Conservation (phyloP, 2,797 vertebrate genomes). For the Odontamblyopus lacepedii region DNA sequence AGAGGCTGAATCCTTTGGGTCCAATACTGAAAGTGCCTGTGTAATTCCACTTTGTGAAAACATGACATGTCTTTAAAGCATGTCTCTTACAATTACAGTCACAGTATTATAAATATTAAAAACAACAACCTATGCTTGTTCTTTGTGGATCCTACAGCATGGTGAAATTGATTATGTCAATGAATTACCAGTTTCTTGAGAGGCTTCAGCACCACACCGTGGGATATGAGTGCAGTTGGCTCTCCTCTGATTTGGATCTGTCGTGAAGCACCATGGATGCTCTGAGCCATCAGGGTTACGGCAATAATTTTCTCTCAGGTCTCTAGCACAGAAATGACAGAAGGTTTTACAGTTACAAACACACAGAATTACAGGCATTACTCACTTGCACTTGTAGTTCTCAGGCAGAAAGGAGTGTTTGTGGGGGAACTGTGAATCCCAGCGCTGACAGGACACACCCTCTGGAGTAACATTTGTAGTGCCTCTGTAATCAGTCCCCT, state of each 20-base stretch:
- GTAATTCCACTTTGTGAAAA: slow-evolving; percentile 40
- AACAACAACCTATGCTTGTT: neutral
- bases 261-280: slow-evolving; percentile 97
- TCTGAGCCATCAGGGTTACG: slow-evolving; percentile 94
- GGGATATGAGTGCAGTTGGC: slow-evolving; percentile 95
- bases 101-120: slow-evolving; percentile 13
- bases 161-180: neutral
- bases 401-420: slow-evolving; percentile 89
- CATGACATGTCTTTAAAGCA: slow-evolving; percentile 38
- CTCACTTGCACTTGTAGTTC: slow-evolving; percentile 99
- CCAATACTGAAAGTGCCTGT: slow-evolving; percentile 41
- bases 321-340: slow-evolving; percentile 73
- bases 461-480: slow-evolving; percentile 86
- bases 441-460: slow-evolving; percentile 89
- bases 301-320: slow-evolving; percentile 93
- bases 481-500: slow-evolving; percentile 88
- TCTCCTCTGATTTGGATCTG: slow-evolving; percentile 87
- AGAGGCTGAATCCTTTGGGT: slow-evolving; percentile 50
- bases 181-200: slow-evolving; percentile 70
- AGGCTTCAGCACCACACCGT: slow-evolving; percentile 81
- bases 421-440: slow-evolving; percentile 94
- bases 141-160: neutral
- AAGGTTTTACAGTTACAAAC: slow-evolving; percentile 18
- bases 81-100: slow-evolving; percentile 26
- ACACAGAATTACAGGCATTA: slow-evolving; percentile 42